Evolutionary conservation across 2,888 invertebrate genomes (phyloP).

Genomic region (Chymomyza procnemis): DNA sequence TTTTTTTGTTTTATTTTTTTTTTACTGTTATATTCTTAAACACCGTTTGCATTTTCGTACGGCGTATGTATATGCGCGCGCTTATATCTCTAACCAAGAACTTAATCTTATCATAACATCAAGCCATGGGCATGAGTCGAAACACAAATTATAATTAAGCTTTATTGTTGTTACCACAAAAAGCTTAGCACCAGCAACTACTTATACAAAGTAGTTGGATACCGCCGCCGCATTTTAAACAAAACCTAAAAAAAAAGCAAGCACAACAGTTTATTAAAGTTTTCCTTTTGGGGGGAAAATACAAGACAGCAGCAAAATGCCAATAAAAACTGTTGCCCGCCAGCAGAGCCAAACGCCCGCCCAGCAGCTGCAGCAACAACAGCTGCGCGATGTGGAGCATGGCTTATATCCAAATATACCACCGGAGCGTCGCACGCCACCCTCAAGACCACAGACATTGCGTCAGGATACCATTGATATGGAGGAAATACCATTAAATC

Average conservation of each 20-base stretch:
- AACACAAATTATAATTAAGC: constrained; percentile 35
- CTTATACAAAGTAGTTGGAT: neutral
- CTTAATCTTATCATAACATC: constrained; percentile 61
- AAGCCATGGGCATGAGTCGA: constrained; percentile 48
- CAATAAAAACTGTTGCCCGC: constrained; percentile 29
- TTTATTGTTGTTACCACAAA: neutral
- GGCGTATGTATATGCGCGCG: too few relatives aligned
- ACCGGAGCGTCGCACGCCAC: constrained; percentile 52
- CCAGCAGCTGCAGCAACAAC: constrained; percentile 61
- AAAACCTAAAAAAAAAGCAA: neutral
- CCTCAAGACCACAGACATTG: constrained; percentile 61
- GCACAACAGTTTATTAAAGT: neutral
- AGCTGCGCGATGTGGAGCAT: constrained; percentile 69
- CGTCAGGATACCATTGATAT: constrained; percentile 75
- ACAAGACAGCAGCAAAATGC: neutral
- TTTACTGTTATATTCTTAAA: too few relatives aligned
- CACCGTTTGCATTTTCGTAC: too few relatives aligned
- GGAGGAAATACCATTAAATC: constrained; percentile 74
- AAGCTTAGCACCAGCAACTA: too few relatives aligned
- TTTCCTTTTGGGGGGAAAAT: too few relatives aligned
- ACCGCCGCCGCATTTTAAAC: neutral
- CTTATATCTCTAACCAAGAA: constrained; percentile 29
- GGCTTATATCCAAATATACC: constrained; percentile 72
- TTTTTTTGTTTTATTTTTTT: too few relatives aligned
- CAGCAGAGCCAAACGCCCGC: constrained; percentile 65